Base-by-base conservation (phyloP, 2,888 invertebrate species). In the Netelia melanura region DNA sequence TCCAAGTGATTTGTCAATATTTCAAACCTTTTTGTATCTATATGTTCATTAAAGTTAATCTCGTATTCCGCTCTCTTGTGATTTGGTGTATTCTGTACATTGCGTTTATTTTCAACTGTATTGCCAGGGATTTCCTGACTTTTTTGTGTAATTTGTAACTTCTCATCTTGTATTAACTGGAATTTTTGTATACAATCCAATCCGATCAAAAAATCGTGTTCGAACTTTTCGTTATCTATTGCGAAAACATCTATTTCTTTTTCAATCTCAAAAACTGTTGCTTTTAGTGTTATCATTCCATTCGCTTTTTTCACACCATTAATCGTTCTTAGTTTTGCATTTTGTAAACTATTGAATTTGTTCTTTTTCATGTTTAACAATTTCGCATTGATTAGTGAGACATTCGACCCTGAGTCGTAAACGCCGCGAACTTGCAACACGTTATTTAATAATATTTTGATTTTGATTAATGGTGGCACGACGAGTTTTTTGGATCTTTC, bases 401-500 rank as follows among this genome's bases (percentile, higher is more conserved):
- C 83, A 65, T 87, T 86, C 21, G 88, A 88, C 14, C 88, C 88
- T 77, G 87, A 70, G 79, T 88, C 85, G 76, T 87, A 87, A 58
- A 80, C 84, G 62, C 84, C 83, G 30, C 43, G 30, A 71, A 86
- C 67, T 62, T 56, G 77, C 78, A 86, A 58, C 58, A 70, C 64
- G 43, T 85, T 62, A 72, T 87, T 77, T 64, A 87, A 68, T 83
- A 77, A 54, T 77, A 86, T 75, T 70, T 83, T 67, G 44, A 83
- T 43, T 87, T 64, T 80, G 48, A 87, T 87, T 81, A 86, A 86
- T 87, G 89, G 87, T 89, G 87, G 79, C 64, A 86, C 75, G 84
- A 75, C 67, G 74, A 88, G 89, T 89, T 88, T 89, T 89, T 89
- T 89, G 81, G 87, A 74, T 87, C 85, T n/a, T 74, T 76, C 43